Evolutionary conservation across 2,888 invertebrate species (phyloP).

Genomic region (Pachydiplax longipennis): DNA sequence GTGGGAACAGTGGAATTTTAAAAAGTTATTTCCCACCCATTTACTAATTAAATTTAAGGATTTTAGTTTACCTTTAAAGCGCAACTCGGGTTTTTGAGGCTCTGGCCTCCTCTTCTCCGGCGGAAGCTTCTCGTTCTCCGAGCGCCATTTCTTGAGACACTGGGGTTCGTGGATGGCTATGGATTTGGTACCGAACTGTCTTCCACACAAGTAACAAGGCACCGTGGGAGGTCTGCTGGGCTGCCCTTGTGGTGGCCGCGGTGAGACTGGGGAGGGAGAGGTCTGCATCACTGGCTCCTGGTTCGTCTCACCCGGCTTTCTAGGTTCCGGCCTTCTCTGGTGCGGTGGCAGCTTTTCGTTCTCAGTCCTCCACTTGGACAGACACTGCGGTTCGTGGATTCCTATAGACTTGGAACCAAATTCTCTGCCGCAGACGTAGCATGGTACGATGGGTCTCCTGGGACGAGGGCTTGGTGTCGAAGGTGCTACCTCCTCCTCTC

Average conservation of each 20-base stretch:
- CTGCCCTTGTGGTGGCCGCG: not conserved
- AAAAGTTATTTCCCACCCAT: no score
- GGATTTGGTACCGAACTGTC: constrained; percentile 70
- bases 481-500: not conserved
- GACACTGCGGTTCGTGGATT: constrained; percentile 73
- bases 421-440: constrained; percentile 71
- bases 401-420: constrained; percentile 70
- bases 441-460: constrained; percentile 58
- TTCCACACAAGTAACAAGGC: constrained; percentile 70
- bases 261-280: not conserved
- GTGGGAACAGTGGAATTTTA: no score
- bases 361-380: constrained; percentile 68
- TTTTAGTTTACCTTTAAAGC: not conserved
- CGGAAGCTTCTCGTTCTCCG: constrained; percentile 67
- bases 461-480: constrained; percentile 45
- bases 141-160: constrained; percentile 70
- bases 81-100: constrained; percentile 66
- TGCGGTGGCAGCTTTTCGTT: constrained; percentile 66
- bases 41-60: no score
- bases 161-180: constrained; percentile 73
- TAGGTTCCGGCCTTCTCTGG: constrained; percentile 65
- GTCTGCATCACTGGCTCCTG: constrained; percentile 21
- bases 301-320: constrained; percentile 62
- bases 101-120: constrained; percentile 62
- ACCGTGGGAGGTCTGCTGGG: constrained; percentile 55